Percentiles rank a stretch among this genome's conserved stretches.
Conservation (phyloP, 2,113 vertebrate species). For the Meles meles region DNA sequence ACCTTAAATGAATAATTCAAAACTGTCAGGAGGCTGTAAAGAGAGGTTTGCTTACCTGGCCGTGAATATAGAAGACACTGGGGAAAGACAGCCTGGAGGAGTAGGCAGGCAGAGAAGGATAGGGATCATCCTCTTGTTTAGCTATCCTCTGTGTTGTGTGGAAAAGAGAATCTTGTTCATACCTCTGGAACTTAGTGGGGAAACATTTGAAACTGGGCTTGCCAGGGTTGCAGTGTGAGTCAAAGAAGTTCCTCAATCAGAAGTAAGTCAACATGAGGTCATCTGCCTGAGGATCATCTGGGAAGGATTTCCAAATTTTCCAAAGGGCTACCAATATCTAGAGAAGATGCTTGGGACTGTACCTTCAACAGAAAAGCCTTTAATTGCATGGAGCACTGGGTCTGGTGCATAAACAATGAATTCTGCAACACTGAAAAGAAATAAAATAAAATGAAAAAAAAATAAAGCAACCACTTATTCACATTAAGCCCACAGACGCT, state of each 20-base stretch:
- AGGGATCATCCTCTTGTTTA: background rate
- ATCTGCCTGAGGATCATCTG: background rate
- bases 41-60: background rate
- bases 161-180: background rate
- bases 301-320: background rate
- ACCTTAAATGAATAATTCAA: background rate
- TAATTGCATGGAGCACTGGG: too few relatives aligned
- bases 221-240: background rate
- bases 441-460: too few relatives aligned
- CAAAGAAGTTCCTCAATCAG: background rate
- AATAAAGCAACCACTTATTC: background rate
- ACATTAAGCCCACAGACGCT: background rate
- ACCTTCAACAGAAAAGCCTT: background rate
- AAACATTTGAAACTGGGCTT: background rate
- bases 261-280: background rate
- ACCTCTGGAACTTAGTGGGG: background rate
- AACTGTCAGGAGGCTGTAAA: background rate
- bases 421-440: too few relatives aligned
- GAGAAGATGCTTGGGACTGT: background rate
- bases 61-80: background rate
- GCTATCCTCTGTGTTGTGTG: background rate
- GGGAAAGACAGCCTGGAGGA: too few relatives aligned
- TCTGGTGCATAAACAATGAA: too few relatives aligned
- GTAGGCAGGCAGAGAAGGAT: background rate
- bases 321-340: background rate